Conservation (phyloP, 2,888 invertebrate species). For the Papilio protenor region DNA sequence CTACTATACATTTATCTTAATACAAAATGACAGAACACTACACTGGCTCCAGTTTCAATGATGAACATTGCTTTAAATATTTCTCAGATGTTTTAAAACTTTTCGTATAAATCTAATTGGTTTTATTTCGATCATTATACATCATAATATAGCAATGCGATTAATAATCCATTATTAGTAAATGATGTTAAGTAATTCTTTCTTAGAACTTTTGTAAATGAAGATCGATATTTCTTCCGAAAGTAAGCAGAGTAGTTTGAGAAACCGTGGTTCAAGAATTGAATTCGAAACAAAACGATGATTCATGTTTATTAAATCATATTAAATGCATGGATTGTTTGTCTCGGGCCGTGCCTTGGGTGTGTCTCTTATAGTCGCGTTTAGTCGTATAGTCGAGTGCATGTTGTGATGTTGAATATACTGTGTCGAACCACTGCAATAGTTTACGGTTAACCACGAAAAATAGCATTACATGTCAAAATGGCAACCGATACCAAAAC, state of each 20-base stretch:
- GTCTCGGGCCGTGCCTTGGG: slow-evolving; percentile 52
- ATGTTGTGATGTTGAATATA: slow-evolving; percentile 30
- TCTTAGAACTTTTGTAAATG: no score
- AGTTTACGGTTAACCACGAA: slow-evolving; percentile 38
- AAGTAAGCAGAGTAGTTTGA: slow-evolving; percentile 15
- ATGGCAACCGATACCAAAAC: slow-evolving; percentile 23
- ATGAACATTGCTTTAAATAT: background rate
- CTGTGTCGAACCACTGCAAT: slow-evolving; percentile 39
- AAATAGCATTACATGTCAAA: slow-evolving; percentile 22
- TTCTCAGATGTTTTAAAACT: background rate
- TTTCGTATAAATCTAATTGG: background rate
- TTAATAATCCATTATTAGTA: background rate
- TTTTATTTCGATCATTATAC: background rate
- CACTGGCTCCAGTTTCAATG: no score
- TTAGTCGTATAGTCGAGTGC: slow-evolving; percentile 30
- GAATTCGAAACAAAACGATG: slow-evolving; percentile 44
- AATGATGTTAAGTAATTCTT: background rate
- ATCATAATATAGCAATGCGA: background rate
- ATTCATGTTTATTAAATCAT: slow-evolving; percentile 57
- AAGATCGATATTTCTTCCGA: background rate
- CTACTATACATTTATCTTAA: background rate
- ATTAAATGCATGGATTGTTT: slow-evolving; percentile 58
- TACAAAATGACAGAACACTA: background rate
- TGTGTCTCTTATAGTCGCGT: slow-evolving; percentile 41
- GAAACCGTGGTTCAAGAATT: slow-evolving; percentile 50